Conservation (phyloP, 2,113 vertebrate genomes). For the Halichoerus grypus region DNA sequence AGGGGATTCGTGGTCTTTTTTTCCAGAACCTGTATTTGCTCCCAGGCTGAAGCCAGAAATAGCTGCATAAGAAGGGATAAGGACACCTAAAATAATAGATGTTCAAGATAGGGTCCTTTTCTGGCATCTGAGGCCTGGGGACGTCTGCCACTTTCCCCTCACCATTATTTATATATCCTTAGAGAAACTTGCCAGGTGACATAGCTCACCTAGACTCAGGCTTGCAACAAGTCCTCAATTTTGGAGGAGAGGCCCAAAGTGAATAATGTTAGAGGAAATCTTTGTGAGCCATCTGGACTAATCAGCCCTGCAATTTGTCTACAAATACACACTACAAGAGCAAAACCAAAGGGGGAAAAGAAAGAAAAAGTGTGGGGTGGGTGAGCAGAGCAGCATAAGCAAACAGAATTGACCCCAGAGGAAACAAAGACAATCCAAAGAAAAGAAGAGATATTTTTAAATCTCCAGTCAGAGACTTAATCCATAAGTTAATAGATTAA, state of each 20-base stretch:
- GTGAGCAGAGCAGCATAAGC: background rate
- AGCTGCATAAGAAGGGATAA: background rate
- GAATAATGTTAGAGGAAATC: background rate
- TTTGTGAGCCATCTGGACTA: background rate
- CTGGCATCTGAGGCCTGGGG: background rate
- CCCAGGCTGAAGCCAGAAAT: background rate
- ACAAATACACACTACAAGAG: background rate
- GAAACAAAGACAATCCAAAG: background rate
- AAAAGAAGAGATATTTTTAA: background rate
- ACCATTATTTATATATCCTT: background rate
- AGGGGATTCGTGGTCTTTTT: background rate
- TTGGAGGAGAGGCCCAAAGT: background rate
- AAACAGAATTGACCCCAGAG: background rate
- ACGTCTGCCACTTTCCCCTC: background rate
- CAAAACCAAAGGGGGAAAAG: background rate
- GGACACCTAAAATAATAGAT: background rate
- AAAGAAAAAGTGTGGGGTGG: background rate
- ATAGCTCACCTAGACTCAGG: background rate
- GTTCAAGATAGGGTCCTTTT: background rate
- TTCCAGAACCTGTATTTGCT: background rate
- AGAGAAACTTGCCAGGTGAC: background rate
- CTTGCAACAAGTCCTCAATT: background rate
- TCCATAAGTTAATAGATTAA: background rate
- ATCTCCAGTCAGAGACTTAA: background rate
- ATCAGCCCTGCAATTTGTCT: background rate